A percentile compares a stretch with the other conserved stretches of the same genome.
These are phyloP conservation scores for Uropsilus gracilis DNA, from an alignment of 2,113 vertebrate genomes.

Conservation along the genomic window DNA sequence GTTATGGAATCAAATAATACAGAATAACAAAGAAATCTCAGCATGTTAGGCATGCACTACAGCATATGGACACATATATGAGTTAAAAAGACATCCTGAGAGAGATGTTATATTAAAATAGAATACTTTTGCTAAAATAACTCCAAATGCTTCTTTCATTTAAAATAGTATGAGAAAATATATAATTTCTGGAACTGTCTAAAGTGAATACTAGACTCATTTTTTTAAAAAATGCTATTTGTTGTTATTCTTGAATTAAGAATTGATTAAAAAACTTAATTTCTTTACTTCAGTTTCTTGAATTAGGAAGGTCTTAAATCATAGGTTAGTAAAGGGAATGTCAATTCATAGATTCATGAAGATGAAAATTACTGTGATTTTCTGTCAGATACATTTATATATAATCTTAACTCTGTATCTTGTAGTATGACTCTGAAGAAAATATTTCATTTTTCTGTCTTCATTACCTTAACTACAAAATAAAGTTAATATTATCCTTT, in stretches of 20 bases:
- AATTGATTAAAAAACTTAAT: too few relatives aligned
- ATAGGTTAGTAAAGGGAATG: neutral
- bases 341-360: neutral
- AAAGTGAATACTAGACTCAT: neutral
- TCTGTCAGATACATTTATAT: neutral
- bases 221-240: constrained; percentile 14
- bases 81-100: neutral
- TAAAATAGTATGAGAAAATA: neutral
- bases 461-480: neutral
- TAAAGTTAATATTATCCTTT: neutral
- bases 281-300: too few relatives aligned
- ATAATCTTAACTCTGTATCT: neutral
- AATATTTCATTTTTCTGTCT: neutral
- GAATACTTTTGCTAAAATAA: constrained; percentile 21
- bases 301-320: neutral
- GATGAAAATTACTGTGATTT: neutral
- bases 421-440: neutral
- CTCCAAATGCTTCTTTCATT: neutral
- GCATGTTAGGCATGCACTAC: neutral
- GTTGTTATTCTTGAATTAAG: neutral
- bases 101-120: neutral
- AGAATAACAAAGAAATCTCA: neutral
- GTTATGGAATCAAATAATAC: neutral
- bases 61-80: neutral
- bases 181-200: neutral